Conservation (phyloP, 2,888 invertebrate genomes). For the Camponotus fellah region DNA sequence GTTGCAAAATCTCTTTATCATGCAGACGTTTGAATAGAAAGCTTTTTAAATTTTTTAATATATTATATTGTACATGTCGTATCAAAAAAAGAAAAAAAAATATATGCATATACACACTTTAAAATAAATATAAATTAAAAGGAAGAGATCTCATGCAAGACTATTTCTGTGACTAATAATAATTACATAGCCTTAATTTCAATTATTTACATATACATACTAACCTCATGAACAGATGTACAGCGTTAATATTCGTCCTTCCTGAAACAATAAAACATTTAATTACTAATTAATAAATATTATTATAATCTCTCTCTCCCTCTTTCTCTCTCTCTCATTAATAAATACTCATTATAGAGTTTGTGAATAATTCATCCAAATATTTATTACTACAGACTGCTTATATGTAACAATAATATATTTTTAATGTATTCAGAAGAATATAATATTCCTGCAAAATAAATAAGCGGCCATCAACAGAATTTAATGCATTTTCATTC, state of each 20-base stretch:
- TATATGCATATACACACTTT: neutral
- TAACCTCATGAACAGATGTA: neutral
- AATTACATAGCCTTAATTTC: constrained; percentile 19
- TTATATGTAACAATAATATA: neutral
- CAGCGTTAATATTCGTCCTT: neutral
- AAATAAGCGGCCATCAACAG: constrained; percentile 1
- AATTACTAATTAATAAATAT: constrained; percentile 28
- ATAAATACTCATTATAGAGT: constrained; percentile 30
- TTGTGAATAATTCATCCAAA: constrained; percentile 15
- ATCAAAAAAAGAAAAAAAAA: neutral
- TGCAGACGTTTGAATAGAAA: neutral
- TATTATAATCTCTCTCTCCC: neutral
- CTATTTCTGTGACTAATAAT: neutral
- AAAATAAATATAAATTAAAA: neutral
- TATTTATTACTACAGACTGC: constrained; percentile 8
- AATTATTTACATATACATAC: neutral
- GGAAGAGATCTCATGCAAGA: neutral
- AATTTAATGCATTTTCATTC: constrained; percentile 15
- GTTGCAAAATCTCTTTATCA: neutral
- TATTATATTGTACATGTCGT: neutral
- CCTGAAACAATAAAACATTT: constrained; percentile 32
- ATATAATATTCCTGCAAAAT: neutral
- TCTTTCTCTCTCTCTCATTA: neutral
- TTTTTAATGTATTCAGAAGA: neutral
- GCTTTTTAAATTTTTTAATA: constrained; percentile 7